Evolutionary conservation across 2,888 invertebrate species (phyloP).

Genomic region (Lordiphosa fenestrarum): DNA sequence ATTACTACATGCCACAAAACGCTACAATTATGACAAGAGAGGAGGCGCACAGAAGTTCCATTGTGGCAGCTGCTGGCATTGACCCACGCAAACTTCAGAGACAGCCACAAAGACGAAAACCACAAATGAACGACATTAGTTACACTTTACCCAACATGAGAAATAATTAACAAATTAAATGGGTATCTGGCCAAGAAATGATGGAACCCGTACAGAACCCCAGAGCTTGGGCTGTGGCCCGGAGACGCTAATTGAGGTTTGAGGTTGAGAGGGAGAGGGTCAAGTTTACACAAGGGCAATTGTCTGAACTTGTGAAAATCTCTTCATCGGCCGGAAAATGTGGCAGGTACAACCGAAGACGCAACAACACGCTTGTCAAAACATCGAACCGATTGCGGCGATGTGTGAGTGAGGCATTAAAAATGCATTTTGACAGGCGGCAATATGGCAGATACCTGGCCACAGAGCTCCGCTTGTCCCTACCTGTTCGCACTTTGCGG

Average conservation of each 20-base stretch:
- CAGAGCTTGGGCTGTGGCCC: slow-evolving; percentile 6
- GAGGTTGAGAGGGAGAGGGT: slow-evolving; percentile 12
- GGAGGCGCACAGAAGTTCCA: slow-evolving; percentile 14
- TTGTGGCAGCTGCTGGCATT: slow-evolving; percentile 39
- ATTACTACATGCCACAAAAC: slow-evolving; percentile 68
- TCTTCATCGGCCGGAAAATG: slow-evolving; percentile 40
- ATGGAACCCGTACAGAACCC: slow-evolving; percentile 4
- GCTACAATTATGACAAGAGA: slow-evolving; percentile 54
- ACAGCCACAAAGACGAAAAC: slow-evolving; percentile 39
- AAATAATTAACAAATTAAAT: slow-evolving; percentile 71
- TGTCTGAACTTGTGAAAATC: slow-evolving; percentile 71
- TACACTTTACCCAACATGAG: slow-evolving; percentile 50
- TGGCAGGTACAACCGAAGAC: slow-evolving; percentile 26
- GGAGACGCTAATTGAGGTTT: slow-evolving; percentile 68
- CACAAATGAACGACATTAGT: slow-evolving; percentile 71
- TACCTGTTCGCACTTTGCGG: slow-evolving; percentile 69
- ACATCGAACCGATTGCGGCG: slow-evolving; percentile 31
- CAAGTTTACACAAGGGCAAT: slow-evolving; percentile 65
- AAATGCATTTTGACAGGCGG: slow-evolving; percentile 54
- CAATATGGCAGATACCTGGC: slow-evolving; percentile 1
- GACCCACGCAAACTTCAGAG: slow-evolving; percentile 61
- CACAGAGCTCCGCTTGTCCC: not conserved
- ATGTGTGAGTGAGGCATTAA: slow-evolving; percentile 38
- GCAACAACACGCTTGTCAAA: slow-evolving; percentile 68
- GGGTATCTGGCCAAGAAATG: slow-evolving; percentile 44